Evolutionary conservation across 2,113 vertebrate species (phyloP).

Genomic region (Numenius arquata): DNA sequence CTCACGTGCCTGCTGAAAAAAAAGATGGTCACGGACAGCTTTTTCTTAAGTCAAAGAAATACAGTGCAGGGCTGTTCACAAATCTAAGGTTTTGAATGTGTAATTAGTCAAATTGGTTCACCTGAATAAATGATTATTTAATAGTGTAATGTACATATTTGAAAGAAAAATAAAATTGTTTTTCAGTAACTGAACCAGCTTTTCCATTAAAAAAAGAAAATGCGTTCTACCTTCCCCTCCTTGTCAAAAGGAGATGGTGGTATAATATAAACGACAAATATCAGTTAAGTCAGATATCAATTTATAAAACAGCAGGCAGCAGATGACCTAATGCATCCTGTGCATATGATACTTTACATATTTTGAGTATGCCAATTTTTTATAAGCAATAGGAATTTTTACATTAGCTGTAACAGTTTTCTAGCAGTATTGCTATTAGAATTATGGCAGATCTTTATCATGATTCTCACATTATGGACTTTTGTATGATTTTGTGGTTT

Average conservation of each 20-base stretch:
- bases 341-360: background rate
- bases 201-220: background rate
- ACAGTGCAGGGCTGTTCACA: background rate
- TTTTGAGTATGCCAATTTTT: background rate
- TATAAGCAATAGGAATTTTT: background rate
- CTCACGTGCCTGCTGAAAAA: background rate
- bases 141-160: background rate
- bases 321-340: background rate
- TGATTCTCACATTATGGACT: background rate
- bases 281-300: background rate
- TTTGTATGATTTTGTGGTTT: background rate
- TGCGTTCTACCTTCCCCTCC: background rate
- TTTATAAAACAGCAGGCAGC: background rate
- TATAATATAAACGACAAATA: background rate
- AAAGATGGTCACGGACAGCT: background rate
- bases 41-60: background rate
- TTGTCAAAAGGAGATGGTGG: background rate
- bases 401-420: background rate
- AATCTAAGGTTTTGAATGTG: background rate
- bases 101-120: background rate
- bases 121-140: background rate
- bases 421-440: background rate
- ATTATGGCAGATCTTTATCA: background rate
- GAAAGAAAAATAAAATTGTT: background rate
- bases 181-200: background rate